Percentiles rank a stretch among this genome's conserved stretches.
Evolutionary conservation across 1,140 invertebrate species (phyloP).

Genomic region (Lasaia peninsularis): DNA sequence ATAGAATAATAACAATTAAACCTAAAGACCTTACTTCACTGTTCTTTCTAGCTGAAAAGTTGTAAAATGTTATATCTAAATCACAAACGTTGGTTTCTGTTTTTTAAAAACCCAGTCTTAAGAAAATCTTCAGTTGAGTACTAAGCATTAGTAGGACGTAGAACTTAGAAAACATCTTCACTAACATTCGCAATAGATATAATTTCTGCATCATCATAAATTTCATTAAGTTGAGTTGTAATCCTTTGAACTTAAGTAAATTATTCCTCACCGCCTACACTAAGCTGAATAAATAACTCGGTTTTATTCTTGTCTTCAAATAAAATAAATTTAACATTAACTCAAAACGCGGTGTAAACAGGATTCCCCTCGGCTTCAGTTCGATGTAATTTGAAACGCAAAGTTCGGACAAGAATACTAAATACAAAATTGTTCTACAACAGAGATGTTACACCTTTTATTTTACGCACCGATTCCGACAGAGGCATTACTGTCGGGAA

Average conservation of each 20-base stretch:
- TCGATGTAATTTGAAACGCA: neutral
- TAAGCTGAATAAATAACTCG: neutral
- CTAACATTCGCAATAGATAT: no score
- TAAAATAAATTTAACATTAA: neutral
- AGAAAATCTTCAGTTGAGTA: no score
- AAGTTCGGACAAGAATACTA: neutral
- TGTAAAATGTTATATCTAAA: no score
- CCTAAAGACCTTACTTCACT: no score
- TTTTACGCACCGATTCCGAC: neutral
- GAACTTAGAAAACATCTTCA: no score
- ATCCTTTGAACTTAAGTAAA: neutral
- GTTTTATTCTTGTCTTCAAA: neutral
- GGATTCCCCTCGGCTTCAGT: neutral
- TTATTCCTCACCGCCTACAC: neutral
- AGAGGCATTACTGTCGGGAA: no score
- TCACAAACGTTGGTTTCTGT: no score
- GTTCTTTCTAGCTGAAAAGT: no score
- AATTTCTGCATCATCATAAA: no score
- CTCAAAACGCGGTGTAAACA: neutral
- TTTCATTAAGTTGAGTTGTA: neutral
- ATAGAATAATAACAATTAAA: no score
- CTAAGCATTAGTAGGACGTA: no score
- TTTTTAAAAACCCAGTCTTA: no score
- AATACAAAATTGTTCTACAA: neutral
- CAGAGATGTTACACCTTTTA: neutral